phyloP scores from a whole-genome alignment of 1,140 invertebrate species.

The Oryctes rhinoceros region DNA sequence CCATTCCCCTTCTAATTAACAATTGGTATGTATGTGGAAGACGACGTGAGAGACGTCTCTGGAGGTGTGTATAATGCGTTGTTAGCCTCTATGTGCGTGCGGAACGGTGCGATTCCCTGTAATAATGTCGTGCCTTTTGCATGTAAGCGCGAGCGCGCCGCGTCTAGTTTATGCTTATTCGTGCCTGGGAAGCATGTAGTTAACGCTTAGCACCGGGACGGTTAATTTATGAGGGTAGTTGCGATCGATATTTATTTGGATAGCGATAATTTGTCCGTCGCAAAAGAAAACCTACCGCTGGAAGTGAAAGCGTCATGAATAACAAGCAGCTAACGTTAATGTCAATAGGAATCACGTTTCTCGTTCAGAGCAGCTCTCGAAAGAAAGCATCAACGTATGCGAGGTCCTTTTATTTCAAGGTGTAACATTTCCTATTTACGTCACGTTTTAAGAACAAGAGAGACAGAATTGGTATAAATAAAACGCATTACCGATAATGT shows the following conservation, averaged over 20 bases:
- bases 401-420: too few species aligned
- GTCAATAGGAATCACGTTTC: too few species aligned
- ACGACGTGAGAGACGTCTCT: neutral
- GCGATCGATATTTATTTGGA: neutral
- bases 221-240: neutral
- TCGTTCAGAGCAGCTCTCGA: too few species aligned
- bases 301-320: neutral
- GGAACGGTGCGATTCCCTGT: constrained; percentile 18
- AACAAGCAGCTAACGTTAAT: too few species aligned
- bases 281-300: neutral
- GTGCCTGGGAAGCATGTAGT: constrained; percentile 21
- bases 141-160: neutral
- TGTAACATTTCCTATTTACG: neutral
- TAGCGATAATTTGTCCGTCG: neutral
- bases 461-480: too few species aligned
- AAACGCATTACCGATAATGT: too few species aligned
- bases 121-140: constrained; percentile 28
- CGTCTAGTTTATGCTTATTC: constrained; percentile 24
- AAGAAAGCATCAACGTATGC: too few species aligned
- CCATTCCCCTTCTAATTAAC: constrained; percentile 15
- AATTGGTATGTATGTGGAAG: constrained; percentile 6
- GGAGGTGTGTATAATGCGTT: constrained; percentile 7
- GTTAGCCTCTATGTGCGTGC: neutral
- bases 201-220: neutral
- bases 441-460: neutral